These are phyloP conservation scores for Leucania comma DNA, from an alignment of 2,888 invertebrate species.

Conservation along the genomic window DNA sequence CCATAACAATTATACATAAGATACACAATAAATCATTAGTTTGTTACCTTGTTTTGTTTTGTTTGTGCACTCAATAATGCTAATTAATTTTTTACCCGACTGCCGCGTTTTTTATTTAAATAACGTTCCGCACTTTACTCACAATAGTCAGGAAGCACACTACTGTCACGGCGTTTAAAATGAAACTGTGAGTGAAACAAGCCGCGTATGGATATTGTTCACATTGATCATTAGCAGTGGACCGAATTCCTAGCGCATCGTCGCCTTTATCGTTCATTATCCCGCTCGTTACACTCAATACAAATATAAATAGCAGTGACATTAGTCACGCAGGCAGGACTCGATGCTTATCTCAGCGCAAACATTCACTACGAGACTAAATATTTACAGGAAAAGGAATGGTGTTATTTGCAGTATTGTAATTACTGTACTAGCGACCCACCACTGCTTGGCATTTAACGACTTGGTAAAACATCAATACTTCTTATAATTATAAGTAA, in stretches of 20 bases:
- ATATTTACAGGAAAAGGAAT: constrained; percentile 63
- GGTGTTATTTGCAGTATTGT: constrained; percentile 1
- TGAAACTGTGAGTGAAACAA: constrained; percentile 76
- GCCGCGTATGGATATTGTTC: constrained; percentile 70
- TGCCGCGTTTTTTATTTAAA: constrained; percentile 10
- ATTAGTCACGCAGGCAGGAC: constrained; percentile 82
- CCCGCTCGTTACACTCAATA: constrained; percentile 77
- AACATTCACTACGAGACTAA: constrained; percentile 73
- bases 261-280: constrained; percentile 81
- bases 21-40: constrained; percentile 15
- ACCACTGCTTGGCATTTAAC: neutral
- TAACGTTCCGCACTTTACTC: constrained; percentile 30
- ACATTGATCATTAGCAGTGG: constrained; percentile 76
- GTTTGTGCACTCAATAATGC: neutral
- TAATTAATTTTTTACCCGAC: neutral
- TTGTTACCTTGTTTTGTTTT: constrained; percentile 6
- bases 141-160: constrained; percentile 49
- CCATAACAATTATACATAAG: constrained; percentile 30
- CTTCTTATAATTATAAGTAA: neutral
- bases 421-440: neutral
- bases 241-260: constrained; percentile 81
- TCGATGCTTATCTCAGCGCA: constrained; percentile 76
- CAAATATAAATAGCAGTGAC: constrained; percentile 80
- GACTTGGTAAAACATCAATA: neutral
- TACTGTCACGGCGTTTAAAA: constrained; percentile 66